Evolutionary conservation across 2,888 invertebrate genomes (phyloP), one percentile per base, ranked within the genome.

Genomic region (Lasioglossum vierecki): DNA sequence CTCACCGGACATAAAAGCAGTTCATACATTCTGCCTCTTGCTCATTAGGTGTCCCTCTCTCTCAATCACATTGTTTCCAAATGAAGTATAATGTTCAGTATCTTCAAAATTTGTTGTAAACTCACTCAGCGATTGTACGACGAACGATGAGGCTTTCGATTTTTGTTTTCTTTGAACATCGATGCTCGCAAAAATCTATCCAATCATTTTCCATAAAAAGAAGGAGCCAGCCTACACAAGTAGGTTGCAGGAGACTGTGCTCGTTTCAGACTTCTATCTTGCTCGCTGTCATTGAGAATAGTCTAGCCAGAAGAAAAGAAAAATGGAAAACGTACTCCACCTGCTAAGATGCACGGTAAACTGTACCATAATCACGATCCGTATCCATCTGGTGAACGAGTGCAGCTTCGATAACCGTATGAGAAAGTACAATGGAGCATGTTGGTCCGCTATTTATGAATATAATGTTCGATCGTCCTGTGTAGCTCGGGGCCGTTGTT

Each of bases 391-490:
- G 76, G 49, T 18, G 78, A 85, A 79, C 71, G 60, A 79, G 79
- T 74, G 66, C 77, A 72, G 73, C 82, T 53, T 82, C 77, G 66
- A 78, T 81, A 76, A 85, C 68, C 72, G 76, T 78, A 73, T 41
- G 86, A 85, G 85, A 85, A 85, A 86, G 85, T 81, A 85, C 85
- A 85, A 85, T 85, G 85, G 79, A 74, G 75, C 70, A 82, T 76
- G 82, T 85, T 79, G 74, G 75, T 6, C 72, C 79, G 83, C 78
- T 83, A 86, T 87, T 87, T 87, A 87, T 87, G 86, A 87, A 87
- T 87, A 87, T 87, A 87, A 87, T 83, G 86, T 87, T 86, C 86
- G 83, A 83, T 83, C 79, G 76, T 79, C 83, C 78, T 57, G 82
- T 80, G 79, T 82, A 30, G 81, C 85, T 26, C 72, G 77, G 44